A percentile compares a stretch with the other conserved stretches of the same genome.
Evolutionary conservation across 2,888 invertebrate genomes (phyloP).

Genomic region (Cyclophora albipunctata): DNA sequence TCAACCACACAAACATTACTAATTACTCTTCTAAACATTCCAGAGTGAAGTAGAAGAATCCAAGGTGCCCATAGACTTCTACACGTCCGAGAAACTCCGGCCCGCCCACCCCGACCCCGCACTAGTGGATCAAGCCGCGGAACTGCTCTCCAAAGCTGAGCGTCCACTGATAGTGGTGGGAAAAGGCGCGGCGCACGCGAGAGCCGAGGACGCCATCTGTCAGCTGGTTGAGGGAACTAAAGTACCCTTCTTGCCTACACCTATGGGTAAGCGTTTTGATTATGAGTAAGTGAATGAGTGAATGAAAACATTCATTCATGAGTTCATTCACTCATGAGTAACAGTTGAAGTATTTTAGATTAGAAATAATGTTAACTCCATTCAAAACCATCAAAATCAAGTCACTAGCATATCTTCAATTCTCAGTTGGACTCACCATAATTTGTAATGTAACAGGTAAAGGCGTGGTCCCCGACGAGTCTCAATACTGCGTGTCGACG

Average conservation of each 20-base stretch:
- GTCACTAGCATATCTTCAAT: too few relatives aligned
- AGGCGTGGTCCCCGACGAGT: conserved; percentile 84
- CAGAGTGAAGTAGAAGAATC: conserved; percentile 59
- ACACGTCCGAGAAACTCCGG: conserved; percentile 77
- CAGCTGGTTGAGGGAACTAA: conserved; percentile 82
- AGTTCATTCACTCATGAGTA: neutral
- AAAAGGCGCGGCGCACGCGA: conserved; percentile 90
- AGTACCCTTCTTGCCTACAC: conserved; percentile 94
- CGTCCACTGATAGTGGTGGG: conserved; percentile 93
- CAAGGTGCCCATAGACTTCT: conserved; percentile 58
- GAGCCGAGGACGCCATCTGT: conserved; percentile 82
- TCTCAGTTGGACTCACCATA: too few relatives aligned
- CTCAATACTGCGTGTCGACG: conserved; percentile 84
- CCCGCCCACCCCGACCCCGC: conserved; percentile 81
- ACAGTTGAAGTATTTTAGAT: neutral
- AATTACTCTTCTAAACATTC: conserved; percentile 3
- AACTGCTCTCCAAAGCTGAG: conserved; percentile 80
- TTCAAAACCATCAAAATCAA: too few relatives aligned
- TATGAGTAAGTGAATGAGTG: neutral
- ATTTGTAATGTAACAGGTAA: conserved; percentile 66
- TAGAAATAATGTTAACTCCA: neutral
- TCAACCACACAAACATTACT: too few relatives aligned
- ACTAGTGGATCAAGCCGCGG: conserved; percentile 81
- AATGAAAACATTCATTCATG: neutral
- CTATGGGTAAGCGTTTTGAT: conserved; percentile 83